These are phyloP conservation scores for Colinus virginianus DNA, from an alignment of 2,113 vertebrate genomes.

Conservation along the genomic window DNA sequence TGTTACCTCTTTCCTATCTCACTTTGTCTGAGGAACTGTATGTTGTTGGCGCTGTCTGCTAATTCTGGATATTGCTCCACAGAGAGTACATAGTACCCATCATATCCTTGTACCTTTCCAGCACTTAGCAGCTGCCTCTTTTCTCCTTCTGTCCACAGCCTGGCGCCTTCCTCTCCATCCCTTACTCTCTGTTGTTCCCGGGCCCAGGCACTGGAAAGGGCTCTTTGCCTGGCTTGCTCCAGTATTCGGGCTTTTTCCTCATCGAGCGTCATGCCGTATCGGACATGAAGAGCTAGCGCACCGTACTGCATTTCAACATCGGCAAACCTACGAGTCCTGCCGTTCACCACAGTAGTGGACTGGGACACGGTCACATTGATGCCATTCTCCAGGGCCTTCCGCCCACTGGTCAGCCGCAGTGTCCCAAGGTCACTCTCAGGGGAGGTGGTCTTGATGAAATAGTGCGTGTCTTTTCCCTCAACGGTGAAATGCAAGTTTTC, in stretches of 20 bases:
- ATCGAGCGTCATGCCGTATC: constrained; percentile 94
- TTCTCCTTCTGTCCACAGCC: constrained; percentile 97
- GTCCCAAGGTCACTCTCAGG: constrained; percentile 94
- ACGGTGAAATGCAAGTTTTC: constrained; percentile 96
- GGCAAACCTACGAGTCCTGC: constrained; percentile 95
- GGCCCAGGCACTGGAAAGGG: constrained; percentile 91
- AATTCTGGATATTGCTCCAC: constrained; percentile 99
- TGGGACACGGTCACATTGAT: constrained; percentile 97
- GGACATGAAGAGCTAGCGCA: constrained; percentile 90
- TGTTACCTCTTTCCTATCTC: constrained; percentile 99
- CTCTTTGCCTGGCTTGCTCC: constrained; percentile 94
- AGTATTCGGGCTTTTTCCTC: constrained; percentile 96
- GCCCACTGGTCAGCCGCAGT: constrained; percentile 91
- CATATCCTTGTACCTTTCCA: constrained; percentile 95
- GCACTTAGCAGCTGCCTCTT: constrained; percentile 96
- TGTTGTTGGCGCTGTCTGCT: constrained; percentile 96
- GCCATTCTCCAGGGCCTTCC: constrained; percentile 94
- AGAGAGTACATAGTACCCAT: constrained; percentile 98
- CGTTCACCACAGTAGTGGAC: constrained; percentile 94
- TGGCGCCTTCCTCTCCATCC: constrained; percentile 93
- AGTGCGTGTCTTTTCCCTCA: constrained; percentile 94
- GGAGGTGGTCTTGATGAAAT: constrained; percentile 94
- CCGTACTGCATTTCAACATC: constrained; percentile 95
- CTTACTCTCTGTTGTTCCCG: constrained; percentile 93
- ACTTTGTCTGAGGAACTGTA: constrained; percentile 98